Percentiles rank a stretch among this genome's conserved stretches.
These are phyloP conservation scores for Cephus cinctus DNA, from an alignment of 1,140 invertebrate genomes.

Conservation along the genomic window DNA sequence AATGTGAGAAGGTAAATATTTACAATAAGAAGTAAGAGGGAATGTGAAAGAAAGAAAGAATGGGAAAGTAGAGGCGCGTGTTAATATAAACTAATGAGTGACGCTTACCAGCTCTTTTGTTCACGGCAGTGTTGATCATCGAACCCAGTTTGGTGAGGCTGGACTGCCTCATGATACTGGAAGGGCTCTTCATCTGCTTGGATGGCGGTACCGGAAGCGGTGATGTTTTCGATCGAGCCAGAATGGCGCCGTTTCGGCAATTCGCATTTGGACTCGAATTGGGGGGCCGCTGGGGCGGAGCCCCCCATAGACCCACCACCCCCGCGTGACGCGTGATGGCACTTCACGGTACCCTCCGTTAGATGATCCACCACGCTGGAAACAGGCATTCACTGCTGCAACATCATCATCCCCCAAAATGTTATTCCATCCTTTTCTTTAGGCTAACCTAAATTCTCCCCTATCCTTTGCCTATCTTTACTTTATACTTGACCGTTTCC, in stretches of 20 bases:
- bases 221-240: slow-evolving; percentile 33
- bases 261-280: slow-evolving; percentile 40
- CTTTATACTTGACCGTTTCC: not conserved
- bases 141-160: slow-evolving; percentile 67
- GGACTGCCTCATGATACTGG: slow-evolving; percentile 64
- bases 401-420: too few species aligned
- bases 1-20: too few species aligned
- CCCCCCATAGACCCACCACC: slow-evolving; percentile 56
- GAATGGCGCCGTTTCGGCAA: slow-evolving; percentile 40
- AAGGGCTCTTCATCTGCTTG: slow-evolving; percentile 55
- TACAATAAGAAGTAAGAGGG: not conserved
- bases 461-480: not conserved
- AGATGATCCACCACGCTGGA: too few species aligned
- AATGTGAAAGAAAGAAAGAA: not conserved
- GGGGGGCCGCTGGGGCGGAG: slow-evolving; percentile 51
- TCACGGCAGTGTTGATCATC: slow-evolving; percentile 66
- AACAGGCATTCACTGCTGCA: too few species aligned
- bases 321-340: slow-evolving; percentile 54
- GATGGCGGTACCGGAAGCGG: slow-evolving; percentile 30
- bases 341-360: not conserved
- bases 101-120: slow-evolving; percentile 52
- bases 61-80: not conserved
- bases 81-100: slow-evolving; percentile 11
- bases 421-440: not conserved
- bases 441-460: not conserved